A percentile compares a stretch with the other conserved stretches of the same genome.
phyloP scores from a whole-genome alignment of 1,140 invertebrate genomes.

The Metopolophium dirhodum region DNA sequence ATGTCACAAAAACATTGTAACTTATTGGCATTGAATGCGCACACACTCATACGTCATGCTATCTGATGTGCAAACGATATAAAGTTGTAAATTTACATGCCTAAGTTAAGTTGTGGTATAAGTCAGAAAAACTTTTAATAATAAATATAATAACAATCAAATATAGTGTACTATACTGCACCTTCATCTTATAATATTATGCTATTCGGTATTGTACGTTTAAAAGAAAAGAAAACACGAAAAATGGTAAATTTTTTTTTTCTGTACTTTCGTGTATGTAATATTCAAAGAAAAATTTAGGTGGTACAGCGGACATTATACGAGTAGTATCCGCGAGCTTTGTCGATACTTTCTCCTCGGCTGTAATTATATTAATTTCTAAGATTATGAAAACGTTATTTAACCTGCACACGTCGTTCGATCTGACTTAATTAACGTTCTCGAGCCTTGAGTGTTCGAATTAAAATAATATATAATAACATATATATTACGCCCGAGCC shows the following conservation, averaged over 20 bases:
- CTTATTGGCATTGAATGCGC: not conserved
- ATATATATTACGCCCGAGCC: not conserved
- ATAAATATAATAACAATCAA: too few species aligned
- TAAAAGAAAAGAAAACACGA: not conserved
- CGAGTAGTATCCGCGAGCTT: not conserved
- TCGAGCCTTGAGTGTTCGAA: not conserved
- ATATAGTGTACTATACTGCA: too few species aligned
- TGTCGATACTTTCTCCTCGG: not conserved
- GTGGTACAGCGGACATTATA: not conserved
- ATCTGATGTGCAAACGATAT: too few species aligned
- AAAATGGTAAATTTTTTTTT: not conserved
- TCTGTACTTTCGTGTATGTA: not conserved
- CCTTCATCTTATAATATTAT: too few species aligned
- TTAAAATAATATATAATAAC: not conserved
- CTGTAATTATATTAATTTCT: constrained; percentile 18
- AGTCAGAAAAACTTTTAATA: too few species aligned
- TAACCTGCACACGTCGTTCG: not conserved
- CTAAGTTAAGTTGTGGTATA: too few species aligned
- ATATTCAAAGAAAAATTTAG: not conserved
- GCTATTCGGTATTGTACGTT: too few species aligned
- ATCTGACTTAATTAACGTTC: constrained; percentile 17
- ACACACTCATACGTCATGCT: too few species aligned
- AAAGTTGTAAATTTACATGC: too few species aligned
- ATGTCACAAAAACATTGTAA: not conserved
- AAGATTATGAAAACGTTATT: constrained; percentile 11